A percentile compares a stretch with the other conserved stretches of the same genome.
Evolutionary conservation across 2,797 vertebrate species (phyloP).

Genomic region (Pteronotus mesoamericanus): DNA sequence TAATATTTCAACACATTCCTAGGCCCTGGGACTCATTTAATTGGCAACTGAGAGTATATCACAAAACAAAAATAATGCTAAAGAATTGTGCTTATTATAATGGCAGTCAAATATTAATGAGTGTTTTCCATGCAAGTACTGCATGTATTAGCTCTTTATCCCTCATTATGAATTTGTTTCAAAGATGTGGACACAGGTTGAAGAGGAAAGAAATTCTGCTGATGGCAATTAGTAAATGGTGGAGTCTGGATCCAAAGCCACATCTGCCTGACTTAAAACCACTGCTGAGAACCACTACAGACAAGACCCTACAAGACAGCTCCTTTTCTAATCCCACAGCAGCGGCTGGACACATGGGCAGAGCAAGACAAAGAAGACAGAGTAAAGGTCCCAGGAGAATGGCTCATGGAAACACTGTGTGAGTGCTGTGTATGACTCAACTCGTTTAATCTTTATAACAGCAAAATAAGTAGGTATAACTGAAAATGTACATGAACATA

Average conservation of each 20-base stretch:
- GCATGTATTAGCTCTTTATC: too few species aligned
- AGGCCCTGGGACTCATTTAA: neutral
- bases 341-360: rapidly evolving
- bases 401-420: neutral
- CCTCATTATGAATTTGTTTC: neutral
- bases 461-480: neutral
- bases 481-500: neutral
- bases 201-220: neutral
- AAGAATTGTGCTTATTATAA: neutral
- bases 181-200: neutral
- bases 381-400: neutral
- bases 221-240: neutral
- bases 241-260: neutral
- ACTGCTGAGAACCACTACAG: neutral
- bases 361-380: neutral
- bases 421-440: neutral
- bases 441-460: neutral
- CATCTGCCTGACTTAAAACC: neutral
- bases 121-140: neutral
- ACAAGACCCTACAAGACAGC: neutral
- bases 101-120: too few species aligned
- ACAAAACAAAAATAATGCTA: neutral
- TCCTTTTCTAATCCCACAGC: neutral
- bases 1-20: neutral
- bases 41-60: neutral